Base-by-base conservation (phyloP, 2,113 vertebrate genomes). In the Xiphorhynchus elegans region DNA sequence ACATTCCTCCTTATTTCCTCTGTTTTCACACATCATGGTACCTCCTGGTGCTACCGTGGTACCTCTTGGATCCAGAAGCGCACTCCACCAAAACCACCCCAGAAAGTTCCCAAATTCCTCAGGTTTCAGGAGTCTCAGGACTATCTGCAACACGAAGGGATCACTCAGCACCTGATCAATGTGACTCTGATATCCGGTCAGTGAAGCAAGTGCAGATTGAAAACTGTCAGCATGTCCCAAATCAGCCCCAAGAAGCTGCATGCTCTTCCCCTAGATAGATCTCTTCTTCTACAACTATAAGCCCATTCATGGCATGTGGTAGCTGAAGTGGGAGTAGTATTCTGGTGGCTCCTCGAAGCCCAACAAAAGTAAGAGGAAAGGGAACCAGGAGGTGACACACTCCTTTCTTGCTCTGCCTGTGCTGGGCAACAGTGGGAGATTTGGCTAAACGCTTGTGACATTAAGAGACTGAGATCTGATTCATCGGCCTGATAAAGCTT, bases 401-500 rank as follows among this genome's bases (percentile, higher is more conserved):
- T 84, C 24, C 40, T 79, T 64, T 75, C 62, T 47, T 84, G 10
- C 55, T 88, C 56, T 80, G 35, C 49, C 42, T 1, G 0, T 2
- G 0, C 28, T 44, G 47, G 49, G 79, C 26, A 90, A n/a, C 37
- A 58, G 75, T 19, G 53, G 72, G 66, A 73, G 28, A 75, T 74
- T 83, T 5, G 25, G 62, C 6, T 11, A 86, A 77, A 80, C 0
- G 7, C 68, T 91, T 47, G 40, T 66, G 89, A 49, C 39, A 53
- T 86, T 84, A 73, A 60, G 78, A 93, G 72, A 14, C n/a, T 6
- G 6, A 73, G 60, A 77, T 83, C 70, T 89, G 80, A 89, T 85
- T 88, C 50, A 70, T 76, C 64, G 92, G 56, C 35, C 66, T 50
- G 85, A 96, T 96, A 96, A 96, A 86, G 80, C 72, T 92, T 70